Base-by-base conservation (phyloP, 2,888 invertebrate species). In the Aradus depressus region DNA sequence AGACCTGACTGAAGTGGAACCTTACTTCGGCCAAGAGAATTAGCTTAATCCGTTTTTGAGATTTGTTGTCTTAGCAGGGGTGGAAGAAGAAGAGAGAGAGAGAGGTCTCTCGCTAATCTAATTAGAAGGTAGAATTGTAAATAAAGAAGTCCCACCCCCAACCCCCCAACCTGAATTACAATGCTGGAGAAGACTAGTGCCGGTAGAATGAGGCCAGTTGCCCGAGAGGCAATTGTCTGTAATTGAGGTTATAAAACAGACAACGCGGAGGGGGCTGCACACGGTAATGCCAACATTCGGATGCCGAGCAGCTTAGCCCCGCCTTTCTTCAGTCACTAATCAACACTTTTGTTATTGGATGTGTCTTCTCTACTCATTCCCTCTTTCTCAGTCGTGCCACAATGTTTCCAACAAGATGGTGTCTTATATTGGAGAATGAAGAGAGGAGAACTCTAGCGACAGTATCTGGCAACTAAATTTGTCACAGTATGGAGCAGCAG, bases 221-320 rank as follows among this genome's bases (percentile, higher is more conserved):
- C n/a, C 38, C 6, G 37, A 16, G 39, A 45, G 44, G 50, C 53
- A 53, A 53, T 53, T 51, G 53, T 42, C 34, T 19, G 50, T 53
- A 53, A 53, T 53, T 53, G 53, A 50, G 43, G 50, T 51, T 42
- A 53, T 53, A 53, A 53, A 53, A 51, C 51, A 51, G 39, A 37
- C 26, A 31, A 50, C 35, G 39, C 44, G 44, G 21, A 18, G 38
- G 14, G n/a, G 31, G 16, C 47, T n/a, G n/a, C n/a, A n/a, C n/a
- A n/a, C 48, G n/a, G 39, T 54, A 54, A 54, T 54, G 49, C 44
- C 51, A 38, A 39, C 54, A 54, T 54, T 54, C 54, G 48, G 49
- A 54, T 54, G 53, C 53, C 38, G 50, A 45, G 35, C n/a, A n/a
- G n/a, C n/a, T n/a, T n/a, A n/a, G 48, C 42, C 34, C 45, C 35